Percentiles rank a stretch among this genome's conserved stretches.
Conservation (phyloP, 2,797 vertebrate genomes). For the Parotocinclus haroldoi region DNA sequence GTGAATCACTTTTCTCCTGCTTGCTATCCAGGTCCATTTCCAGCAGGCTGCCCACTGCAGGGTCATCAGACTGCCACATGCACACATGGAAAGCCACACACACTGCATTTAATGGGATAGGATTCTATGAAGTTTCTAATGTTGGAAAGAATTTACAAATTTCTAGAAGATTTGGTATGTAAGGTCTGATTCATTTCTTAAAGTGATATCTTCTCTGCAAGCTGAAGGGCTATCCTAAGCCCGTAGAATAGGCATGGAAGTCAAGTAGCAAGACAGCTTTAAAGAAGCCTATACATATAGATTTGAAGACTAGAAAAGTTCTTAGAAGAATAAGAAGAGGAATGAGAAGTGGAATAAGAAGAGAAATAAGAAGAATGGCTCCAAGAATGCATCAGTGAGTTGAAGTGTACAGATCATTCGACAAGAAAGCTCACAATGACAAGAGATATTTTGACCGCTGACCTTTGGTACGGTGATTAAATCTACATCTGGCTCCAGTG, state of each 20-base stretch:
- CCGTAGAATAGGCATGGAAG: too few relatives aligned
- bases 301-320: neutral
- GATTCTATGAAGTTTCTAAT: neutral
- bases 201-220: too few relatives aligned
- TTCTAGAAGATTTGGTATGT: neutral
- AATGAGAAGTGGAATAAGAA: neutral
- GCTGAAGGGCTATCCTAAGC: too few relatives aligned
- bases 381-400: constrained; percentile 11
- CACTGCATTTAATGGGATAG: constrained; percentile 25
- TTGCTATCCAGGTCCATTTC: constrained; percentile 87
- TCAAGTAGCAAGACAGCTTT: neutral
- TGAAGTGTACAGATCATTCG: neutral
- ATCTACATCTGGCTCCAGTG: constrained; percentile 71
- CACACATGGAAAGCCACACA: constrained; percentile 36
- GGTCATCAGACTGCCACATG: constrained; percentile 72
- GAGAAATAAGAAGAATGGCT: neutral
- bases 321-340: neutral
- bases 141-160: neutral
- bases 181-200: too few relatives aligned
- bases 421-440: too few relatives aligned
- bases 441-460: constrained; percentile 47
- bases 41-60: constrained; percentile 74
- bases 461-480: constrained; percentile 79
- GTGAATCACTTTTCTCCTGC: constrained; percentile 68
- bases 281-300: neutral